Evolutionary conservation across 2,888 invertebrate species (phyloP), one percentile per base, ranked within the genome.

Genomic region (Eucera pruinosa): DNA sequence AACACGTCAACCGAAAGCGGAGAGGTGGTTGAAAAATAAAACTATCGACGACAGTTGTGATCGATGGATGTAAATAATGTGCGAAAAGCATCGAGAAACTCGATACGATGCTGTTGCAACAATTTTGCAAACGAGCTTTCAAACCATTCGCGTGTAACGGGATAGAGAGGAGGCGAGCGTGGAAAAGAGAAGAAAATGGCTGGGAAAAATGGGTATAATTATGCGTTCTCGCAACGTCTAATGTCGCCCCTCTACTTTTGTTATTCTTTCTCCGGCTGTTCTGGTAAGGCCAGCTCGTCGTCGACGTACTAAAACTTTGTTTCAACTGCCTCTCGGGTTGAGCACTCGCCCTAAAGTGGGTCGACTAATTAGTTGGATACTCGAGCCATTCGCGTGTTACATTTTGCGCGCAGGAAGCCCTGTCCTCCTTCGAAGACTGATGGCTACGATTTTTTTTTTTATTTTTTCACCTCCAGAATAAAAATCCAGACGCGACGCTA

Each of bases 331-430:
- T 47, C 75, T 55, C 60, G 18, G 58, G 11, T 33, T 30, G 58
- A 72, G 61, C 33, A 33, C 30, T 45, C 27, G 7, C 23, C 39
- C 48, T 41, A 39, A 69, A 78, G 52, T 70, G 70, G 70, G 60
- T 66, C 76, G 66, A 45, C 78, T 70, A 78, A 78, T 78, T 78
- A 76, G 70, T 25, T 18, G 61, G 55, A 68, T 33, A 62, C 70
- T 67, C 25, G 60, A 50, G 50, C 30, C 54, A 41, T 76, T 61
- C 55, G 39, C 45, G 45, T 57, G 57, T 76, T 47, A 58, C 47
- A 60, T 70, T 76, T 61, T 20, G 18, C 69, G 39, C 48, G 52
- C 15, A 20, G 13, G 33, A 36, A 11, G 9, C 23, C 23, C 25
- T 11, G 45, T n/a, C 5, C 27, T 23, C 18, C 43, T 6, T 27